Base-by-base conservation (phyloP, 2,113 vertebrate species). In the Ammodramus savannarum region DNA sequence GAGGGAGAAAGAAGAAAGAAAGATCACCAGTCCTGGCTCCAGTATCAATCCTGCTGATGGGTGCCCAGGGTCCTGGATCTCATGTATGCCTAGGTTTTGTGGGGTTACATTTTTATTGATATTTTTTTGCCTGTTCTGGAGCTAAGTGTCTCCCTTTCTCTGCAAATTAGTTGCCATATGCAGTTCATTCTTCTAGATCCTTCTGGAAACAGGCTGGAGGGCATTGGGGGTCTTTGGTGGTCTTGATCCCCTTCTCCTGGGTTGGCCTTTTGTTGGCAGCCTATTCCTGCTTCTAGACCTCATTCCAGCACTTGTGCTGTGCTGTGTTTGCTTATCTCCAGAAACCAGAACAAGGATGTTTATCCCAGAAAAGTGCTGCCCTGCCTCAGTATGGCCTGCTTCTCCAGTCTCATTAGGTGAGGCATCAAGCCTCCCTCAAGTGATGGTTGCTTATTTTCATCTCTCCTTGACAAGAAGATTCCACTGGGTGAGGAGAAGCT, bases 181-280 rank as follows among this genome's bases (percentile, higher is more conserved):
- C 16, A 31, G 5, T 61, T 39, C 5, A 39, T 67, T 54, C 13
- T 31, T 75, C 69, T 68, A 10, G 46, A 21, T 27, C 39, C 5
- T 61, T 67, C 54, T 67, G 23, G n/a, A 82, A 38, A 68, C 3
- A 3, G 4, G 16, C 31, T 46, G 77, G 20, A 54, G 29, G n/a
- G 11, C 0, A 0, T 26, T 82, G 11, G 44, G 6, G 3, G 4
- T 68, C 16, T 61, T 67, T 39, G n/a, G 23, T 59, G 9, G 16
- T 39, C 20, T 52, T 52, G 19, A 38, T 68, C 12, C 14, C 4
- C 9, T 9, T 27, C 46, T 69, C 1, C 18, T 38, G 22, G 7
- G 9, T 61, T 3, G 1, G 18, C 36, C 3, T 5, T 51, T 59
- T 51, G 22, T 59, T n/a, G 29, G 27, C 52, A 59, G 23, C 25